Evolutionary conservation across 53 echinoderm and acorn worm genomes (phyloP).

Genomic region (Stichopus horrens): DNA sequence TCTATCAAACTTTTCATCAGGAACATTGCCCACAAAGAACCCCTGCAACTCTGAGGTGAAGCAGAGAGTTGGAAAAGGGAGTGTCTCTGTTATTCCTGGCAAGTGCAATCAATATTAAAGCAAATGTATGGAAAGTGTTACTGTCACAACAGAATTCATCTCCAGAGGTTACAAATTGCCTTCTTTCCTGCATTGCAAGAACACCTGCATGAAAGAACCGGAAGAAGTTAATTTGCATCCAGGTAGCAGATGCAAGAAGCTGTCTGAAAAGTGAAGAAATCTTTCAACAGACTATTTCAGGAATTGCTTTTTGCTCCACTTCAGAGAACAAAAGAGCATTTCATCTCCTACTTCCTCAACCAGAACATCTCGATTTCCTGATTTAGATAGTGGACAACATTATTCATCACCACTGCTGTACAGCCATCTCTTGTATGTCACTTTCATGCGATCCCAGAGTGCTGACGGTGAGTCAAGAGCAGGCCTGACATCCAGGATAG

Average conservation of each 20-base stretch:
- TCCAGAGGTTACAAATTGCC: too few relatives aligned
- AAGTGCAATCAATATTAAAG: background rate
- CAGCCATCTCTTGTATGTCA: slow-evolving; percentile 79
- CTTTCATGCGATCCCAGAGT: slow-evolving; percentile 96
- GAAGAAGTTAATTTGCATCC: background rate
- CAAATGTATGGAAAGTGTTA: too few relatives aligned
- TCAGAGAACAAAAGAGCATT: too few relatives aligned
- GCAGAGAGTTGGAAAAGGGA: background rate
- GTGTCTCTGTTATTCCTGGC: background rate
- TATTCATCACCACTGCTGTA: slow-evolving; percentile 62
- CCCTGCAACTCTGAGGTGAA: background rate
- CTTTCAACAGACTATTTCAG: too few relatives aligned
- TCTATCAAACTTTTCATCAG: background rate
- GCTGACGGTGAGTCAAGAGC: slow-evolving; percentile 89
- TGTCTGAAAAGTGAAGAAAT: too few relatives aligned
- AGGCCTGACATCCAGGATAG: slow-evolving; percentile 89
- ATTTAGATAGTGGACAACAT: background rate
- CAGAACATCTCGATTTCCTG: background rate
- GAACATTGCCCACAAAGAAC: background rate
- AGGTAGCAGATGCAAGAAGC: background rate
- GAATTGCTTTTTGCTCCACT: too few relatives aligned
- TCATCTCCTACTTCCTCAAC: background rate
- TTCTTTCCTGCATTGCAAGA: background rate
- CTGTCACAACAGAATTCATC: too few relatives aligned
- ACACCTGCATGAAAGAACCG: background rate